Evolutionary conservation across 2,113 vertebrate species (phyloP).

Genomic region (Cyanistes caeruleus): DNA sequence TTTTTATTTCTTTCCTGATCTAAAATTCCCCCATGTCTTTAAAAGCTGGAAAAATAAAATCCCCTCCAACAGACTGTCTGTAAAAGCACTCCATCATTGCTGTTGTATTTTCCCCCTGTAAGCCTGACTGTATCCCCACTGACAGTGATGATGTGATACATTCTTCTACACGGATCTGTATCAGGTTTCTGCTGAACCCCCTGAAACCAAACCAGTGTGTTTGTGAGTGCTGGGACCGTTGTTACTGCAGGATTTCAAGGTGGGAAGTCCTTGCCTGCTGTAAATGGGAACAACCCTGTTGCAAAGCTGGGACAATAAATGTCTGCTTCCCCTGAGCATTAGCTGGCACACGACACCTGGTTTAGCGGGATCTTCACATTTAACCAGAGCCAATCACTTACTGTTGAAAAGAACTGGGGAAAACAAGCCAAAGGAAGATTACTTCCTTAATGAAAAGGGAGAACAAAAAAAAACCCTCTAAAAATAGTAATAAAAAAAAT

Average conservation of each 20-base stretch:
- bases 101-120: neutral
- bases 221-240: fast-evolving
- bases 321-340: neutral
- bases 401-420: neutral
- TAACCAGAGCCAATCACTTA: neutral
- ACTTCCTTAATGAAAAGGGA: neutral
- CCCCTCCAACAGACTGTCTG: fast-evolving
- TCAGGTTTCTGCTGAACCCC: neutral
- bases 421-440: neutral
- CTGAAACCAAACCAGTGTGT: neutral
- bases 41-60: neutral
- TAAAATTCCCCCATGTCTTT: neutral
- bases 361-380: neutral
- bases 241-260: neutral
- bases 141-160: fast-evolving
- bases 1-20: neutral
- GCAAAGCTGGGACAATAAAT: neutral
- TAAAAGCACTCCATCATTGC: neutral
- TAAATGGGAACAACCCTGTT: neutral
- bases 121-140: neutral
- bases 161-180: neutral
- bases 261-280: neutral
- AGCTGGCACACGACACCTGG: neutral
- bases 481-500: neutral
- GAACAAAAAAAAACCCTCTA: neutral